Conservation (phyloP, 2,113 vertebrate species). For the Onychostruthus taczanowskii region DNA sequence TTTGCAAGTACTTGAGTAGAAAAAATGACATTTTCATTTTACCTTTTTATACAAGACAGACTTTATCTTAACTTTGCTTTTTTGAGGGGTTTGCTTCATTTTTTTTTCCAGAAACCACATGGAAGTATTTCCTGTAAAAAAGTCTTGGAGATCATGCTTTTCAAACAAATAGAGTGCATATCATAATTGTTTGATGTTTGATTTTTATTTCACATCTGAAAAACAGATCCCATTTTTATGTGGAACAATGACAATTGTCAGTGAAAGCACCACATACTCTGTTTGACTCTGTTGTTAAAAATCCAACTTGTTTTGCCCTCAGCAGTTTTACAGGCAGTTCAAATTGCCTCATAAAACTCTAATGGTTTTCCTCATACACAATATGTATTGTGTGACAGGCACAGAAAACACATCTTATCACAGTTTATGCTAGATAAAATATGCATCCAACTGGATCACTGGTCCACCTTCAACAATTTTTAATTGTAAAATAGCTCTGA, state of each 20-base stretch:
- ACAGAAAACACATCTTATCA: background rate
- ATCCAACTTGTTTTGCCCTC: background rate
- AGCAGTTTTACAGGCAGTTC: background rate
- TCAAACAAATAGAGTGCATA: background rate
- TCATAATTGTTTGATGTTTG: background rate
- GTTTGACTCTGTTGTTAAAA: slow-evolving; percentile 1
- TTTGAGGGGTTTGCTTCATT: too few relatives aligned
- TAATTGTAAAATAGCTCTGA: background rate
- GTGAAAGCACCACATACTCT: background rate
- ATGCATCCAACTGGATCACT: background rate
- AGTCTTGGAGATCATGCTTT: background rate
- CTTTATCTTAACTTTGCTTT: background rate
- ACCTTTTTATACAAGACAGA: background rate
- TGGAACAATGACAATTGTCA: background rate
- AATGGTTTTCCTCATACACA: background rate
- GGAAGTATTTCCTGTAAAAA: background rate
- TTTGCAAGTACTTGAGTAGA: background rate
- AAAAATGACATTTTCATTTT: background rate
- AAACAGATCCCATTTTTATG: background rate
- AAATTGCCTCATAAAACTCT: slow-evolving; percentile 29
- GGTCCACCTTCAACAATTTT: background rate
- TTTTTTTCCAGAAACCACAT: background rate
- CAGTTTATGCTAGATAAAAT: background rate
- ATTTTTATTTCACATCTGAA: background rate
- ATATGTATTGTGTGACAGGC: background rate